Conservation (phyloP, 2,113 vertebrate genomes). For the Stigmatopora argus region DNA sequence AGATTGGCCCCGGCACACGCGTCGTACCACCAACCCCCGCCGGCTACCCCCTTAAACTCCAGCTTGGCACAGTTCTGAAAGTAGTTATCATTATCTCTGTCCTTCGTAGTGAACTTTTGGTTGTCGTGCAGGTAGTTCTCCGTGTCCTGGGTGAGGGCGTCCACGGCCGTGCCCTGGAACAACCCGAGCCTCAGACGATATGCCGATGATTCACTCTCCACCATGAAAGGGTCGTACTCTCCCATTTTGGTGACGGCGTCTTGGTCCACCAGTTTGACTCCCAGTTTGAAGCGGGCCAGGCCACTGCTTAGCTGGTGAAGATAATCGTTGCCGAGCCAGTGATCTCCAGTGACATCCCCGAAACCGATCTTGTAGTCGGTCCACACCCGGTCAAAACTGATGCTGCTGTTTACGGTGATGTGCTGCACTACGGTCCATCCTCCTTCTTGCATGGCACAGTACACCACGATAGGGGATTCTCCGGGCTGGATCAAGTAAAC, state of each 20-base stretch:
- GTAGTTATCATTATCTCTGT: constrained; percentile 81
- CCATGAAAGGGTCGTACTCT: constrained; percentile 73
- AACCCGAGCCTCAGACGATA: constrained; percentile 78
- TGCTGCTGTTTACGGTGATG: constrained; percentile 81
- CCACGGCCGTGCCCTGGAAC: constrained; percentile 73
- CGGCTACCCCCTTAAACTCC: constrained; percentile 72
- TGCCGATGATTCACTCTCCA: constrained; percentile 74
- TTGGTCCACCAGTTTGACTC: constrained; percentile 76
- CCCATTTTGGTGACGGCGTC: constrained; percentile 71
- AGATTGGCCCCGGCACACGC: constrained; percentile 78
- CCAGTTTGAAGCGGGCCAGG: constrained; percentile 66
- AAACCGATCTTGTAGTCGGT: constrained; percentile 82
- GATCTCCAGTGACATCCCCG: constrained; percentile 73
- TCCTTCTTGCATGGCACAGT: constrained; percentile 81
- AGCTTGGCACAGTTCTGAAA: constrained; percentile 79
- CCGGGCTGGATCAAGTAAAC: constrained; percentile 78
- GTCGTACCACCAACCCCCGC: constrained; percentile 81
- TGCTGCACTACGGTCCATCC: constrained; percentile 88
- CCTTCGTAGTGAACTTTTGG: constrained; percentile 81
- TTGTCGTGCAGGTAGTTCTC: constrained; percentile 87
- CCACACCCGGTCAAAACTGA: constrained; percentile 80
- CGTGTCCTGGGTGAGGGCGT: constrained; percentile 78
- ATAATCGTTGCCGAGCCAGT: constrained; percentile 83
- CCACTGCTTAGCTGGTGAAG: constrained; percentile 72
- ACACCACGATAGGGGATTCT: constrained; percentile 67